Base-by-base conservation (phyloP, 2,888 invertebrate genomes). In the Ptychoptera contaminata region DNA sequence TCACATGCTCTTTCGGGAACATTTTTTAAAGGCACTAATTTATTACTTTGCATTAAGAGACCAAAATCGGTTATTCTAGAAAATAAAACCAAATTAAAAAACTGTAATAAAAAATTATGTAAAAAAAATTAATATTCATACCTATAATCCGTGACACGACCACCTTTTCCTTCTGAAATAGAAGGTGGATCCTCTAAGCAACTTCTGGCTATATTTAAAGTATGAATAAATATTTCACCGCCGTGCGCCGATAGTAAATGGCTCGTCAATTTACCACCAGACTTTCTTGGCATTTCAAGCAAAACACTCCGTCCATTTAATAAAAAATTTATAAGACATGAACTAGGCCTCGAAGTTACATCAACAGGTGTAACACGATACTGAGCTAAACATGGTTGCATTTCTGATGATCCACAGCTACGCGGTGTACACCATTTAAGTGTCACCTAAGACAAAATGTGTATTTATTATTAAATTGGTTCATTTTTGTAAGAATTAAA, bases 341-440 rank as follows among this genome's bases (percentile, higher is more conserved):
- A 88, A 0, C 96, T 94, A 0, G 97, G 97, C 1, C 97, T 74
- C 15, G 93, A 93, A 52, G 93, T 96, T 1, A 96, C 93, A 66
- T 96, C 93, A 0, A 93, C 90, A 0, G 96, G 94, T 0, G 96
- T 94, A 16, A 96, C 90, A 48, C 92, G 73, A 66, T 84, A 84
- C 63, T 91, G 82, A 0, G 82, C 82, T 0, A 87, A 81, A 56
- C 82, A 87, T 58, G 82, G 86, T 66, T 76, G 90, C 66, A 75
- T 76, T 66, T 80, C 93, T 55, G 71, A 75, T 2, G 82, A 80
- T 46, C 85, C 81, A 50, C 81, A 80, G 1, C 84, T 84, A n/a
- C 93, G 71, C 0, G 96, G 96, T 0, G 96, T 94, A 66, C 94
- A 93, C 97, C 97, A 98, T 51, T 93, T 91, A 3, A 97, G 71